Percentiles rank a stretch among this genome's conserved stretches.
These are phyloP conservation scores for Electrona antarctica DNA, from an alignment of 2,113 vertebrate species.

Conservation along the genomic window DNA sequence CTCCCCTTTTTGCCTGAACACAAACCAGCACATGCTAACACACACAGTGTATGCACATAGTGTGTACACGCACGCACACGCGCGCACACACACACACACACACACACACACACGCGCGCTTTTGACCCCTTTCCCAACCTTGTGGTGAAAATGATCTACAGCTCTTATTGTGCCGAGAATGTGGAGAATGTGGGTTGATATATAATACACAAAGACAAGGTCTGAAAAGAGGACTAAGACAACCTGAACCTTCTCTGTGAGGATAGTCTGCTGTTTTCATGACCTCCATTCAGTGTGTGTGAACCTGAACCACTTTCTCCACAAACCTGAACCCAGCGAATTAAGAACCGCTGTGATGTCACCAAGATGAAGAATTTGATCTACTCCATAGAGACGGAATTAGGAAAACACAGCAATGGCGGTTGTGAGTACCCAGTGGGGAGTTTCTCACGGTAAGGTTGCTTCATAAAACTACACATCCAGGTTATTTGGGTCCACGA, in stretches of 20 bases:
- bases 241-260: slow-evolving; percentile 26
- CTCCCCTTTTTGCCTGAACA: too few relatives aligned
- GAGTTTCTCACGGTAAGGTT: too few relatives aligned
- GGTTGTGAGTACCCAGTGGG: too few relatives aligned
- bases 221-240: slow-evolving; percentile 27
- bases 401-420: too few relatives aligned
- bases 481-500: too few relatives aligned
- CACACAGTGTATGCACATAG: too few relatives aligned
- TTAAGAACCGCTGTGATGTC: slow-evolving; percentile 7
- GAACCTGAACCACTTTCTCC: slow-evolving; percentile 7
- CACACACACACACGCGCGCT: slow-evolving; percentile 12
- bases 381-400: too few relatives aligned
- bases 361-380: slow-evolving; percentile 2
- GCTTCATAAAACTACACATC: too few relatives aligned
- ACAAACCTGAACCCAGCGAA: not conserved
- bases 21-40: too few relatives aligned
- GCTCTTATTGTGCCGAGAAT: slow-evolving; percentile 39
- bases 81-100: slow-evolving; percentile 4
- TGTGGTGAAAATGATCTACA: slow-evolving; percentile 45
- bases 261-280: not conserved
- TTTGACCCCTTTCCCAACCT: slow-evolving; percentile 16
- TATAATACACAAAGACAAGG: slow-evolving; percentile 46
- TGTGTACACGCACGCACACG: not conserved
- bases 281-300: slow-evolving; percentile 2
- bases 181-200: slow-evolving; percentile 53